A percentile compares a stretch with the other conserved stretches of the same genome.
Conservation (phyloP, 2,888 invertebrate genomes). For the Plutella xylostella region DNA sequence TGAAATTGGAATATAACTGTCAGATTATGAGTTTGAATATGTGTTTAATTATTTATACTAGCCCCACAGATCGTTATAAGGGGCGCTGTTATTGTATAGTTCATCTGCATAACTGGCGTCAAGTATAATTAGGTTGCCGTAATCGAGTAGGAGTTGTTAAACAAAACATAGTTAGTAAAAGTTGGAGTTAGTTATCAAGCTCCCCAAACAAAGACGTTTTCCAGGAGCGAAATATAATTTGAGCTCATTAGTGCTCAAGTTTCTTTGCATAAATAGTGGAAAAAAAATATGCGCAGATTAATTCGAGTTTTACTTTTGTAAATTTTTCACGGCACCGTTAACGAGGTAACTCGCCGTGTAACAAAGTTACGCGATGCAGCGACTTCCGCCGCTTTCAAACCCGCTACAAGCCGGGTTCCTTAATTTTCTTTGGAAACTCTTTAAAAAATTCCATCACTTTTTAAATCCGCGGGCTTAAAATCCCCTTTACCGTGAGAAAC, state of each 20-base stretch:
- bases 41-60: background rate
- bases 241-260: slow-evolving; percentile 51
- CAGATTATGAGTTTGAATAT: background rate
- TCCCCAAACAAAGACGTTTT: background rate
- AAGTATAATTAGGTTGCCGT: no score
- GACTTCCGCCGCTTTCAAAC: slow-evolving; percentile 38
- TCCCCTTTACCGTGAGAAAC: no score
- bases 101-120: no score
- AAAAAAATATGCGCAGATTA: slow-evolving; percentile 41
- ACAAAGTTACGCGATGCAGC: slow-evolving; percentile 53
- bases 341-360: slow-evolving; percentile 53
- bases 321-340: slow-evolving; percentile 48
- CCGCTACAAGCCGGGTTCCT: slow-evolving; percentile 32
- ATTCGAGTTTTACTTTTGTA: slow-evolving; percentile 44
- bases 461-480: slow-evolving; percentile 32
- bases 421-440: slow-evolving; percentile 57
- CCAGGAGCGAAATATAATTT: slow-evolving; percentile 15
- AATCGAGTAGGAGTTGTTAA: no score
- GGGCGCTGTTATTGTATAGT: no score
- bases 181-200: no score
- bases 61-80: no score
- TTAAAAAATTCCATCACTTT: slow-evolving; percentile 49
- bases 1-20: slow-evolving; percentile 6
- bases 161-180: no score
- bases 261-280: slow-evolving; percentile 31